Base-by-base conservation (phyloP, 2,113 vertebrate genomes). In the Stigmatopora nigra region DNA sequence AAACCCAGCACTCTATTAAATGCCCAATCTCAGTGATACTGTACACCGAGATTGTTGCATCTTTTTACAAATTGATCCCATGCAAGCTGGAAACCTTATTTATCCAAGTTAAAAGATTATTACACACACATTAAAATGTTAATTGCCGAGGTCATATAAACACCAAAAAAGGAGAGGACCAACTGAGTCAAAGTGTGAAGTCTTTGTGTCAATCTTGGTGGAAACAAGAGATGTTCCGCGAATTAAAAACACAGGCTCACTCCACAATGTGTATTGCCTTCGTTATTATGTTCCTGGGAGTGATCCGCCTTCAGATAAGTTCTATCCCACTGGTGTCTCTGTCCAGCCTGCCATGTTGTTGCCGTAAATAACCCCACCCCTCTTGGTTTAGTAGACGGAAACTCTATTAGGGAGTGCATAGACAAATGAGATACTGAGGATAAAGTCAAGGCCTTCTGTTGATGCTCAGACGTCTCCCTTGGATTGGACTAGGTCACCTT, bases 401-500 rank as follows among this genome's bases (percentile, higher is more conserved):
- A 45, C 17, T 61, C 2, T 7, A 44, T 59, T 7, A 38, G 10
- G 36, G 9, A 60, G 12, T 12, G 19, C 78, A 69, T 45, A 67
- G 6, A 31, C 36, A 63, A 64, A 58, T 69, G 57, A 75, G 58
- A 72, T 61, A 36, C 41, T 0, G 25, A 68, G 67, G 73, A 61
- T 35, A 44, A 49, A 68, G 72, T 81, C 67, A 71, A 81, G 81
- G 68, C 73, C 69, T 76, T 68, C 19, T 72, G 75, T 72, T 78
- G 64, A 75, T 73, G 68, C 63, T 65, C 70, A 65, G 55, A 61
- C 60, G 78, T 70, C 77, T 82, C 69, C 57, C 65, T 65, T 63
- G 63, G 81, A 73, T 73, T 64, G 68, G 77, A 68, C 65, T 82
- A 76, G 78, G 73, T 83, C 84, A 88, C 86, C 87, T 79, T 77